phyloP scores from a whole-genome alignment of 2,888 invertebrate species.

The Linhomoeus sp. region DNA sequence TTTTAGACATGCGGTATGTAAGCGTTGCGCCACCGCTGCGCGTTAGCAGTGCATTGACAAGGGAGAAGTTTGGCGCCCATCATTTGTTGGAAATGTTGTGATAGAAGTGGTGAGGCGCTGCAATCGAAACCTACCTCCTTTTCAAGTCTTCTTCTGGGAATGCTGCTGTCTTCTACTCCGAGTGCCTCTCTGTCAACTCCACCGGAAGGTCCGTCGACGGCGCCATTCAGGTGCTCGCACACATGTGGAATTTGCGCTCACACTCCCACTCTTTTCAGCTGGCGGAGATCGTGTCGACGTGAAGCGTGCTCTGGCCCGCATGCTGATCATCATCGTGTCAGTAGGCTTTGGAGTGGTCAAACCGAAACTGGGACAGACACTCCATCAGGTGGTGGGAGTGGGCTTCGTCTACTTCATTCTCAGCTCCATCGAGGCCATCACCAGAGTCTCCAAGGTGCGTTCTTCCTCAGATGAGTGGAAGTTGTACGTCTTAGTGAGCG shows the following conservation, averaged over 20 bases:
- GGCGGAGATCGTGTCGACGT: conserved; percentile 70
- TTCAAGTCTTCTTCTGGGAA: conserved; percentile 31
- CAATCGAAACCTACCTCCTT: too few species aligned
- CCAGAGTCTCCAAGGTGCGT: conserved; percentile 43
- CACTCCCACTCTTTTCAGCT: too few species aligned
- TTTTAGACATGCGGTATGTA: too few species aligned
- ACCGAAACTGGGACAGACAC: conserved; percentile 64
- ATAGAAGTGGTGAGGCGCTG: too few species aligned
- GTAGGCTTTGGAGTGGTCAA: conserved; percentile 88
- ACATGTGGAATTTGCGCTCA: too few species aligned
- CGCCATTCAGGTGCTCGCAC: conserved; percentile 31
- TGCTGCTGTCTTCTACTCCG: conserved; percentile 66
- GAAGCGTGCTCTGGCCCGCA: conserved; percentile 69
- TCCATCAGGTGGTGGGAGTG: conserved; percentile 65
- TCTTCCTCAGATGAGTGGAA: too few species aligned
- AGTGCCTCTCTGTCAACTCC: conserved; percentile 55
- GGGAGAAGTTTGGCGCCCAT: too few species aligned
- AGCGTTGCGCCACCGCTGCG: too few species aligned
- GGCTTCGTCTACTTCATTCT: conserved; percentile 65
- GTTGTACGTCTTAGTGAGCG: too few species aligned
- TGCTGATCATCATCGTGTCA: conserved; percentile 81
- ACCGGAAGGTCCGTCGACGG: conserved; percentile 35
- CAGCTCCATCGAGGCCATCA: too few species aligned
- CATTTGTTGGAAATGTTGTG: too few species aligned
- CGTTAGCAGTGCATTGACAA: too few species aligned